phyloP scores from a whole-genome alignment of 1,140 invertebrate genomes.

The Drosophila sp. region DNA sequence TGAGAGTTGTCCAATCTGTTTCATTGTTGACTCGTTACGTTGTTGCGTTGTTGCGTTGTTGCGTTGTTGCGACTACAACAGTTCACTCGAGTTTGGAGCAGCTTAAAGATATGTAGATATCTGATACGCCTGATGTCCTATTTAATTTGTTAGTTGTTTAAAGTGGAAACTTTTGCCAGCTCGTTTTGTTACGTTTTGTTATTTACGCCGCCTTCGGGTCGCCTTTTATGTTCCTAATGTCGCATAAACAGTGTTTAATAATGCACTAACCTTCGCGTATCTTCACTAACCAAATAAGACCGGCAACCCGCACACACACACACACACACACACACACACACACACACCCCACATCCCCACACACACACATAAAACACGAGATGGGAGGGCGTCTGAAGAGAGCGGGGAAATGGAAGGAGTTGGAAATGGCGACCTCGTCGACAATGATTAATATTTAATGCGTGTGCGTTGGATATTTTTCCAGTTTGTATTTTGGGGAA shows the following conservation, averaged over 20 bases:
- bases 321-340: conserved; percentile 7
- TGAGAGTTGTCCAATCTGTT: not conserved
- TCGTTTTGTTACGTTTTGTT: conserved; percentile 31
- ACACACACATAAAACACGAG: conserved; percentile 20
- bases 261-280: conserved; percentile 71
- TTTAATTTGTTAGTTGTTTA: conserved; percentile 38
- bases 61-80: not conserved
- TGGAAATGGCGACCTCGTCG: conserved; percentile 45
- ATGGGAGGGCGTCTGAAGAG: not conserved
- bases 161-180: conserved; percentile 24
- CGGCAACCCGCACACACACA: conserved; percentile 25
- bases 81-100: too few relatives aligned
- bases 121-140: conserved; percentile 30
- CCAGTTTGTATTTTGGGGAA: conserved; percentile 71
- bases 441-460: conserved; percentile 79
- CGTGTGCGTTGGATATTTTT: conserved; percentile 70
- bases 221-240: conserved; percentile 81
- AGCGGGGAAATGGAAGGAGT: not conserved
- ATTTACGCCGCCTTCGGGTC: conserved; percentile 42
- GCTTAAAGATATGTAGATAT: conserved; percentile 10
- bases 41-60: too few relatives aligned
- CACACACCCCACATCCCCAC: conserved; percentile 18
- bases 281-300: conserved; percentile 76
- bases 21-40: not conserved
- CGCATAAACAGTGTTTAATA: conserved; percentile 82